phyloP scores from a whole-genome alignment of 2,888 invertebrate species.

The Polydesmus complanatus region DNA sequence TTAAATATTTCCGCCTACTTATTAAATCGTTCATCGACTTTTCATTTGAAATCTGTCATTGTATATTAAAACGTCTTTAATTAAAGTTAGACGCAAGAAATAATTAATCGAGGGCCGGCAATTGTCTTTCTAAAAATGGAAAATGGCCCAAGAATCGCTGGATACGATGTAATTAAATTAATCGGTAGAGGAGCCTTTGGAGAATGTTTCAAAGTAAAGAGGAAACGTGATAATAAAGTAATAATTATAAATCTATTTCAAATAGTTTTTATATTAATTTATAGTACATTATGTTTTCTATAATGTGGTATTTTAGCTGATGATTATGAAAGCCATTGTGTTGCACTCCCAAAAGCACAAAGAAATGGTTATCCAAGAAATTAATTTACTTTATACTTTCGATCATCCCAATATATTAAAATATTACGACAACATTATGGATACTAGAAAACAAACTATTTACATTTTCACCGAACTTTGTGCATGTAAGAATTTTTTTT shows the following conservation, averaged over 20 bases:
- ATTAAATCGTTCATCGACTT: too few relatives aligned
- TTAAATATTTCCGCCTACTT: too few relatives aligned
- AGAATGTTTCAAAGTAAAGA: constrained; percentile 45
- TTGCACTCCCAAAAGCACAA: constrained; percentile 43
- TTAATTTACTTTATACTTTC: constrained; percentile 41
- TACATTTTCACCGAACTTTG: constrained; percentile 51
- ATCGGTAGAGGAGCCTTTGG: constrained; percentile 46
- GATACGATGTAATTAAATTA: constrained; percentile 42
- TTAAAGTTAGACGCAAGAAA: too few relatives aligned
- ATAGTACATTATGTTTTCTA: too few relatives aligned
- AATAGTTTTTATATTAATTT: neutral
- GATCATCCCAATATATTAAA: constrained; percentile 44
- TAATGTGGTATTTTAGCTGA: constrained; percentile 34
- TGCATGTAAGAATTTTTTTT: constrained; percentile 27
- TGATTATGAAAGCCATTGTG: constrained; percentile 48
- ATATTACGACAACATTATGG: constrained; percentile 44
- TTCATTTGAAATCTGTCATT: too few relatives aligned
- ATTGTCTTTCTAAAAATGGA: too few relatives aligned
- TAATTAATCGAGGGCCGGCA: too few relatives aligned
- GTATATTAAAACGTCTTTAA: too few relatives aligned
- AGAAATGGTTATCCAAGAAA: constrained; percentile 41
- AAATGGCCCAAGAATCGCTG: too few relatives aligned
- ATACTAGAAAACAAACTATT: constrained; percentile 42
- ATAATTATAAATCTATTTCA: neutral
- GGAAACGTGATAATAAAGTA: constrained; percentile 34